Base-by-base conservation (phyloP, 1,140 invertebrate genomes). In the Cydia strobilella region DNA sequence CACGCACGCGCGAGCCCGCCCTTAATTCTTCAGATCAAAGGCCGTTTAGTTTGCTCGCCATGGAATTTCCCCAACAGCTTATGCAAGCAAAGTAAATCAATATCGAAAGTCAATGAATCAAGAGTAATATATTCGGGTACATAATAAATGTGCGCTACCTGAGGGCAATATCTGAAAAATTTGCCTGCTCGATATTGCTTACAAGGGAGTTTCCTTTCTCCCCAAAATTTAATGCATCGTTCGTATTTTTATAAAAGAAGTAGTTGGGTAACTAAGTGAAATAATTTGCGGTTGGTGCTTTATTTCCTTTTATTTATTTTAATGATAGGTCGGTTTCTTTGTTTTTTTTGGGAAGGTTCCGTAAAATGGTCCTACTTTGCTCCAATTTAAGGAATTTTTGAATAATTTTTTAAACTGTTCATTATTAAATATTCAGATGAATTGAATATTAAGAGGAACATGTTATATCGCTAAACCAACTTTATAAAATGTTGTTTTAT, bases 111-210 rank as follows among this genome's bases (percentile, higher is more conserved):
- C 91, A 93, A 92, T 93, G 91, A 93, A 93, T 93, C 91, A 93
- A 88, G 91, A 90, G 89, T 93, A 93, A 93, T 93, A 93, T 93
- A 92, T 93, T 90, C 90, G 91, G 91, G 91, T 93, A 92, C 91
- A 93, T 93, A 93, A 93, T 93, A 93, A 93, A 93, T 93, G 91
- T 92, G 89, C 89, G 84, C 90, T 93, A 93, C 91, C 91, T 93
- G 91, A 92, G 92, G 85, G 89, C 91, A 93, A 93, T 93, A 93
- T 93, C 91, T 93, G 90, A 93, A 93, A 93, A 93, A 92, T 93
- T 92, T 92, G 91, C 91, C 90, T 92, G 84, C 85, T 91, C 91
- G 89, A 91, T 93, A 93, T 93, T 90, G 91, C 91, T 93, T 93
- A 93, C 90, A 92, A 90, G 88, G 88, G 87, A 92, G 90, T 92